Conservation (phyloP, 2,113 vertebrate genomes). For the Callorhinus ursinus region DNA sequence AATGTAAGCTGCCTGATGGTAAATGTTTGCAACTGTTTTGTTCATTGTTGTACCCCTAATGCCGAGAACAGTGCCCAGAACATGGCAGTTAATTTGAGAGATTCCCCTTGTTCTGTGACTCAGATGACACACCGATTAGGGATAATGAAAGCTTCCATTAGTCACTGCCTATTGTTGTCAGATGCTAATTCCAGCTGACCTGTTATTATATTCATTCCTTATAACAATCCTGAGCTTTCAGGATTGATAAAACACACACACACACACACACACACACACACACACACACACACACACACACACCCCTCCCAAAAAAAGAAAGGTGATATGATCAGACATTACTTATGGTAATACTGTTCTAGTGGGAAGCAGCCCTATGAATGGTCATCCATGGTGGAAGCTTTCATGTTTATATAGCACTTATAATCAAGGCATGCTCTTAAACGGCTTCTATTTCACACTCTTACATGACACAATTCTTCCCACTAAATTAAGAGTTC, state of each 20-base stretch:
- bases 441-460: background rate
- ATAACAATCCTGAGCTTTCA: background rate
- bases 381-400: background rate
- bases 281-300: background rate
- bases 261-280: background rate
- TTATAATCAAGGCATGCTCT: background rate
- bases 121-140: background rate
- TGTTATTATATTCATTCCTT: background rate
- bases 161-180: background rate
- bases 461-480: background rate
- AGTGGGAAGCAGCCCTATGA: background rate
- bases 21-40: background rate
- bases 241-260: background rate
- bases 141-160: slow-evolving; percentile 36
- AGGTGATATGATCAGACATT: background rate
- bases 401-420: background rate
- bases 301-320: background rate
- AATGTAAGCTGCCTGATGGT: background rate
- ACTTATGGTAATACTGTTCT: background rate
- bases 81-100: background rate
- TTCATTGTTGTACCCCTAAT: background rate
- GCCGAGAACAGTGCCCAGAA: background rate
- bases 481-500: background rate
- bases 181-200: background rate
- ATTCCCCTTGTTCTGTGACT: background rate